These are phyloP conservation scores for Plemyria rubiginata DNA, from an alignment of 2,888 invertebrate genomes.

Conservation along the genomic window DNA sequence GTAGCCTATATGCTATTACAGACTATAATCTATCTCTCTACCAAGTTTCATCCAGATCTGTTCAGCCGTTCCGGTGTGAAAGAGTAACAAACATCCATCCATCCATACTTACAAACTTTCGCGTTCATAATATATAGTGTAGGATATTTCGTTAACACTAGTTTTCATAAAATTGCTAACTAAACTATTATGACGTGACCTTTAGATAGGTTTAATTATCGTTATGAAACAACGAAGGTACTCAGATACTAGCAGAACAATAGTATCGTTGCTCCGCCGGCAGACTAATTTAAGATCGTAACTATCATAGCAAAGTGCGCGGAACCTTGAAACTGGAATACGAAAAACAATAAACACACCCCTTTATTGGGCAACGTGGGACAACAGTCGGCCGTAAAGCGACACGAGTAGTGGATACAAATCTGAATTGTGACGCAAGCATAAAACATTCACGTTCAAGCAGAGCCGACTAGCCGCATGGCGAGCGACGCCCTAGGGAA, in stretches of 20 bases:
- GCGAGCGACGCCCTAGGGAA: conserved; percentile 71
- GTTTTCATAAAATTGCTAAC: too few relatives aligned
- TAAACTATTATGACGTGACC: too few relatives aligned
- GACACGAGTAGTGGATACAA: conserved; percentile 71
- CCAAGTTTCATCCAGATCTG: too few relatives aligned
- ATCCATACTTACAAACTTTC: too few relatives aligned
- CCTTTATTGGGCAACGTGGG: conserved; percentile 63
- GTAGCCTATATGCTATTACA: too few relatives aligned
- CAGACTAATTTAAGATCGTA: conserved; percentile 33
- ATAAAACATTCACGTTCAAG: conserved; percentile 77
- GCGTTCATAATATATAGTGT: too few relatives aligned
- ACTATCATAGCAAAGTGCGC: conserved; percentile 46
- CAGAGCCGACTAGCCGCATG: conserved; percentile 57
- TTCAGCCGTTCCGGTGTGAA: too few relatives aligned
- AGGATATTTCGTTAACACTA: too few relatives aligned
- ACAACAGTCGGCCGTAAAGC: conserved; percentile 62
- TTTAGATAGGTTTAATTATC: not conserved
- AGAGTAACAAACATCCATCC: too few relatives aligned
- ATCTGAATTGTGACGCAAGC: conserved; percentile 76
- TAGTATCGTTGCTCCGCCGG: not conserved
- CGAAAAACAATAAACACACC: conserved; percentile 68
- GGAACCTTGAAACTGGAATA: conserved; percentile 53
- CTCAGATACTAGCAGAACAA: not conserved
- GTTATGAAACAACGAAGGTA: not conserved
- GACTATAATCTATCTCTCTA: too few relatives aligned